These are phyloP conservation scores for Stichodactyla helianthus DNA, from an alignment of 64 coral and sea anemone species.

Conservation along the genomic window DNA sequence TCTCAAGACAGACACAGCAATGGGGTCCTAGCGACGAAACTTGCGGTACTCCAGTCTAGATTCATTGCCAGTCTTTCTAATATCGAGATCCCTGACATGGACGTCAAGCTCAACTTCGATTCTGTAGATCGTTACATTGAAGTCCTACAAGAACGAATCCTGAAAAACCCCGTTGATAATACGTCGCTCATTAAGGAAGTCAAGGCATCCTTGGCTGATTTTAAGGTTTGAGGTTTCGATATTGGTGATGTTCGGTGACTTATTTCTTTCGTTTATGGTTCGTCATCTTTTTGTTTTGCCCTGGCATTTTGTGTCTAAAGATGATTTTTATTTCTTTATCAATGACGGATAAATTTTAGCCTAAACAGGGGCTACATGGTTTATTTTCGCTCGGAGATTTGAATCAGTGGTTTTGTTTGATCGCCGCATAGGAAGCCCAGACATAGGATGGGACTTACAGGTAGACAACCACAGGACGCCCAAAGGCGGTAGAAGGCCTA, in stretches of 20 bases:
- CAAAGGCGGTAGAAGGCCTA: too few relatives aligned
- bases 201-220: conserved; percentile 86
- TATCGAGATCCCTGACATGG: conserved; percentile 72
- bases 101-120: conserved; percentile 87
- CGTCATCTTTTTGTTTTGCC: background rate
- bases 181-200: conserved; percentile 64
- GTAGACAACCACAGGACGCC: too few relatives aligned
- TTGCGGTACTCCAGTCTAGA: conserved; percentile 76
- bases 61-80: conserved; percentile 85
- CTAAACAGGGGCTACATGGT: too few relatives aligned
- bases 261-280: conserved; percentile 2
- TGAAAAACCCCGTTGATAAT: conserved; percentile 49
- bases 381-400: too few relatives aligned
- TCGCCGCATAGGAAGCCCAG: too few relatives aligned
- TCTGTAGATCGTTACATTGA: conserved; percentile 75
- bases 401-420: too few relatives aligned
- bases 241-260: background rate
- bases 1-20: conserved; percentile 73
- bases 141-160: conserved; percentile 55
- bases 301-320: background rate
- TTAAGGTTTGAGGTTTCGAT: conserved; percentile 33
- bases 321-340: background rate
- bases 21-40: conserved; percentile 73
- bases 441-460: too few relatives aligned
- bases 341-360: too few relatives aligned